Base-by-base conservation (phyloP, 2,797 vertebrate species). In the Leptodactylus fallax region DNA sequence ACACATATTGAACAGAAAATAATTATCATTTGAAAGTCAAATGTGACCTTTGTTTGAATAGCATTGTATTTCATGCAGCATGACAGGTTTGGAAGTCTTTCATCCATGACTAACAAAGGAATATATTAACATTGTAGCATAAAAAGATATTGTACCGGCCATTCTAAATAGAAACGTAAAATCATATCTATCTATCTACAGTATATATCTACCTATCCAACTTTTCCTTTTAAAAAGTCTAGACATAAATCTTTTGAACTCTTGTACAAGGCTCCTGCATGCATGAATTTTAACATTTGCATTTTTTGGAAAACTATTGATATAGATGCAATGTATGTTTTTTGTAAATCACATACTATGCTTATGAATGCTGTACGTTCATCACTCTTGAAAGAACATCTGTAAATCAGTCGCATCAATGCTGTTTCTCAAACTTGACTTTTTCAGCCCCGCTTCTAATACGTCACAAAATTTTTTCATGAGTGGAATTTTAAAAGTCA, bases 11-110 rank as follows among this genome's bases (percentile, higher is more conserved):
- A 56, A 45, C 36, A n/a, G 60, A 55, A 69, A 74, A 74, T 60
- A 47, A 84, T 81, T 65, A 51, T 60, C 53, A 74, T 84, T 49
- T 84, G 55, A 84, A 84, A 76, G 27, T 74, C 82, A 74, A 76
- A 47, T 60, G 69, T 49, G 55, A 84, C 67, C 53, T 83, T 72
- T 83, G 53, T 60, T 61, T 60, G 6, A 84, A 84, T 76, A 61
- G 8, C 14, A 1, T 90, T 27, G 87, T 88, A 80, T 72, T 91
- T 77, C 56, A 63, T 23, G 83, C 51, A 87, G 9, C 89, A 58
- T 91, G 92, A 51, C 58, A 81, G 79, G 79, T 81, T 81, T 49
- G 36, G 16, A 63, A 65, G 36, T 49, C 36, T 63, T 49, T 81
- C 60, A 81, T 63, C 79, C 21, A n/a, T 63, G 36, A 81, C 58